Conservation (phyloP, 2,888 invertebrate species). For the Chrysotoxum bicinctum region DNA sequence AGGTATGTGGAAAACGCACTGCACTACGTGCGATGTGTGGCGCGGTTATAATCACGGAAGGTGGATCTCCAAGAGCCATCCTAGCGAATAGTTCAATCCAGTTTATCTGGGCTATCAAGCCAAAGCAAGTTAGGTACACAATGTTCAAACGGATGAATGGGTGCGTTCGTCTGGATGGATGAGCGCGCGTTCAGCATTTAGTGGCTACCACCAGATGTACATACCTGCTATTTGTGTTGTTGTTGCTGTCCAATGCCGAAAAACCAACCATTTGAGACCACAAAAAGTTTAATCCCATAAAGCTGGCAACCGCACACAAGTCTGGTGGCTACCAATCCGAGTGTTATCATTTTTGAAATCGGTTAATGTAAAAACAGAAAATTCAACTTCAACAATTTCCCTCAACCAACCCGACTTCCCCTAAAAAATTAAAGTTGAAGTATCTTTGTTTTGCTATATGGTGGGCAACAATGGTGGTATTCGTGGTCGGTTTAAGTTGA, state of each 20-base stretch:
- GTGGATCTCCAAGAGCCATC: conserved; percentile 14
- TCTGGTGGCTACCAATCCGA: conserved; percentile 21
- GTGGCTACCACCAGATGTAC: conserved; percentile 15
- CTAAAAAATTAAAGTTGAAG: conserved; percentile 9
- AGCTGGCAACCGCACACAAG: conserved; percentile 55
- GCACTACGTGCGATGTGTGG: conserved; percentile 54
- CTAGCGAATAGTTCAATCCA: conserved; percentile 37
- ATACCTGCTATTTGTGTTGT: background rate
- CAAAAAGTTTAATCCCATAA: conserved; percentile 65
- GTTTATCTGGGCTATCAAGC: conserved; percentile 41
- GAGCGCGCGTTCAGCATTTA: conserved; percentile 15
- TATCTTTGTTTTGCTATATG: conserved; percentile 5
- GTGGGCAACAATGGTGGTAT: conserved; percentile 4
- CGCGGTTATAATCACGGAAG: conserved; percentile 56
- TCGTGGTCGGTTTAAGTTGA: background rate
- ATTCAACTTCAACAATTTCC: background rate
- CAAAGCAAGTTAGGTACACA: conserved; percentile 74
- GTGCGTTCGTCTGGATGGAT: conserved; percentile 37
- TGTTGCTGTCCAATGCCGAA: conserved; percentile 58
- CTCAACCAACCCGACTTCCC: background rate
- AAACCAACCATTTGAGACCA: conserved; percentile 31
- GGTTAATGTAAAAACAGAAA: conserved; percentile 52
- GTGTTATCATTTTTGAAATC: conserved; percentile 64
- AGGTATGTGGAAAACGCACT: conserved; percentile 41
- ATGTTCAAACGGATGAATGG: conserved; percentile 54